These are phyloP conservation scores for Nemurella pictetii DNA, from an alignment of 2,888 invertebrate species.

Conservation along the genomic window DNA sequence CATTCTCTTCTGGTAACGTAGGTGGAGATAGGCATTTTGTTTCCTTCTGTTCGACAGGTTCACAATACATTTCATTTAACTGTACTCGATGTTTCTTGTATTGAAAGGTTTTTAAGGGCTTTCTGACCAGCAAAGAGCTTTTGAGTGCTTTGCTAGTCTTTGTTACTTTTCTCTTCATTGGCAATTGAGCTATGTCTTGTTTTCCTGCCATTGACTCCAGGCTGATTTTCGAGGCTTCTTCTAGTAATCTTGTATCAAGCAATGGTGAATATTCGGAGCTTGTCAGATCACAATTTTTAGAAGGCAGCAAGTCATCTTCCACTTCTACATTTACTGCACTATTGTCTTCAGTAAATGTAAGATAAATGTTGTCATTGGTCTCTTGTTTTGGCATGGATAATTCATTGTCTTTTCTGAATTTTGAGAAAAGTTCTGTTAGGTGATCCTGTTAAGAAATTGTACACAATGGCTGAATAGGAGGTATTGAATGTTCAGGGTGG, in stretches of 20 bases:
- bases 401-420: not conserved
- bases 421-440: not conserved
- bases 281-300: not conserved
- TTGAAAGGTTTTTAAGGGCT: not conserved
- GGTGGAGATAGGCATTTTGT: not conserved
- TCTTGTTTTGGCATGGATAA: not conserved
- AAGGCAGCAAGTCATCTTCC: not conserved
- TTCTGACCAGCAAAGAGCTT: not conserved
- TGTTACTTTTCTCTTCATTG: not conserved
- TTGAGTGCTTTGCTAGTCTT: not conserved
- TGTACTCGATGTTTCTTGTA: not conserved
- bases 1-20: not conserved
- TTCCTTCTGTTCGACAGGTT: not conserved
- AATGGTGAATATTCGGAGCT: not conserved
- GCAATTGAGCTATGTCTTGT: not conserved
- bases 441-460: not conserved
- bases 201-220: not conserved
- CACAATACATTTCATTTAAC: not conserved
- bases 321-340: not conserved
- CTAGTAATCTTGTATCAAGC: not conserved
- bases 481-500: not conserved
- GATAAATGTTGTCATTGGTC: not conserved
- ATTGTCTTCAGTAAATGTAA: not conserved
- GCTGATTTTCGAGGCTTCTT: not conserved
- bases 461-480: not conserved